phyloP scores from a whole-genome alignment of 2,888 invertebrate genomes.

The Dicyrtomina minuta region DNA sequence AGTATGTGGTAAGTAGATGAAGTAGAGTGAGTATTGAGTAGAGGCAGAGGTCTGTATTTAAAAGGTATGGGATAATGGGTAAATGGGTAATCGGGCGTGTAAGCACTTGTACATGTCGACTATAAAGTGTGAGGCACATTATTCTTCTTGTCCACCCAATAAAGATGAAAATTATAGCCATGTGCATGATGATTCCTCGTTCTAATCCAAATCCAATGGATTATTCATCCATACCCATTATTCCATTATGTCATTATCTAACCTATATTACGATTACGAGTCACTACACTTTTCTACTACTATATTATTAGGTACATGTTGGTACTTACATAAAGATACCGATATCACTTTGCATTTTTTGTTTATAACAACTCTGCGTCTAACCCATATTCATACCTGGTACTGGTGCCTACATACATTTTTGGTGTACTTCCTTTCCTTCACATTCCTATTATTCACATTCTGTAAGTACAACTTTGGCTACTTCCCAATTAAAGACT shows the following conservation, averaged over 20 bases:
- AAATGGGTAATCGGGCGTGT: constrained; percentile 20
- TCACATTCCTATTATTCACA: too few relatives aligned
- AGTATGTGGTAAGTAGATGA: background rate
- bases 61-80: background rate
- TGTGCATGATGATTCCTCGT: constrained; percentile 19
- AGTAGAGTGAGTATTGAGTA: background rate
- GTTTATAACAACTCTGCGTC: too few relatives aligned
- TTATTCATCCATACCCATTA: too few relatives aligned
- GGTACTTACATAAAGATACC: too few relatives aligned
- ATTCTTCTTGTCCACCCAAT: constrained; percentile 18
- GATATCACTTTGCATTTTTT: too few relatives aligned
- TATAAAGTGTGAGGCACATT: constrained; percentile 24
- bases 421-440: too few relatives aligned
- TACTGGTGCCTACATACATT: too few relatives aligned
- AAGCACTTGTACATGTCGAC: constrained; percentile 22
- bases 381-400: background rate
- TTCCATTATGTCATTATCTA: too few relatives aligned
- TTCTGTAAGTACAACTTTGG: too few relatives aligned
- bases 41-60: background rate
- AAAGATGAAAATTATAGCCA: constrained; percentile 26
- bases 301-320: background rate
- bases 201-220: constrained; percentile 6
- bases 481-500: too few relatives aligned
- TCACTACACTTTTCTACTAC: background rate
- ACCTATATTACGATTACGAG: background rate